These are phyloP conservation scores for Himalopsyche kuldschensis DNA, from an alignment of 2,888 invertebrate species.

Conservation along the genomic window DNA sequence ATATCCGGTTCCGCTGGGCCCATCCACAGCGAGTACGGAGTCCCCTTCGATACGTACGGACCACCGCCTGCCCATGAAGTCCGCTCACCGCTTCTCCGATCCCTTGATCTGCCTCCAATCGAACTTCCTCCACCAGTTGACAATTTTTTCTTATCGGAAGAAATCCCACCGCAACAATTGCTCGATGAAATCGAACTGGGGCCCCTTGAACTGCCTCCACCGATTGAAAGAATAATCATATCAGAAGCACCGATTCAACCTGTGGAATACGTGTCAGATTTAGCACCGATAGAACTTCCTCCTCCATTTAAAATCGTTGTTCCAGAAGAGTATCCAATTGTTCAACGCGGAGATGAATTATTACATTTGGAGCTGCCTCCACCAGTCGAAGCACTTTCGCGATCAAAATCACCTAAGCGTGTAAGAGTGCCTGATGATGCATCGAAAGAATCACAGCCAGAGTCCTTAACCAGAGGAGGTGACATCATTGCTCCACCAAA, in stretches of 20 bases:
- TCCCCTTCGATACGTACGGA: conserved; percentile 21
- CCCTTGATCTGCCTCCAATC: not conserved
- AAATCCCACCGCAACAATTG: not conserved
- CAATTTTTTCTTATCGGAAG: not conserved
- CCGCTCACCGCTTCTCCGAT: not conserved
- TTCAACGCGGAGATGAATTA: not conserved
- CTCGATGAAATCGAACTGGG: not conserved
- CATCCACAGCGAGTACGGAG: conserved; percentile 7
- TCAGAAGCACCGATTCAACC: not conserved
- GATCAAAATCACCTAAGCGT: too few species aligned
- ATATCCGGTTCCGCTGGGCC: not conserved
- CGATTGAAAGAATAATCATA: not conserved
- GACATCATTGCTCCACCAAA: not conserved
- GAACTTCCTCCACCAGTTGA: not conserved
- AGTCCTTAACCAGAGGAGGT: not conserved
- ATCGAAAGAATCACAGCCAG: not conserved
- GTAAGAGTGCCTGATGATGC: not conserved
- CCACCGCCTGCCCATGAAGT: not conserved
- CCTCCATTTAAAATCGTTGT: not conserved
- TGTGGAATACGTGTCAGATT: not conserved
- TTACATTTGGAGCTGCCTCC: not conserved
- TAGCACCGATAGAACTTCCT: not conserved
- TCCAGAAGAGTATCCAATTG: not conserved
- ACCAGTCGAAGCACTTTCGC: not conserved
- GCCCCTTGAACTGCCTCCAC: not conserved